phyloP scores from a whole-genome alignment of 2,888 invertebrate species.

The Deilephila porcellus region DNA sequence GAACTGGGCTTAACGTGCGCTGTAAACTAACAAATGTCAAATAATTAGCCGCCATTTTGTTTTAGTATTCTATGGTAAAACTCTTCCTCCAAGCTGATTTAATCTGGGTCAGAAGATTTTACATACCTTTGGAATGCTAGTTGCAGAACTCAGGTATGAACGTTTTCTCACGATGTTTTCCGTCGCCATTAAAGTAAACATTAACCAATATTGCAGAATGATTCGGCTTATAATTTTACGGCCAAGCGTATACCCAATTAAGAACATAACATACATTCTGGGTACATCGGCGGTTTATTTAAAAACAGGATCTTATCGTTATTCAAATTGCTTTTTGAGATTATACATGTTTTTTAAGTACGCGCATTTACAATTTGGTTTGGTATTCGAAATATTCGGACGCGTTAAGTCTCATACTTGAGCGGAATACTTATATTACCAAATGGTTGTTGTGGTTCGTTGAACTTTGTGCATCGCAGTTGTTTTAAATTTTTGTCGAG shows the following conservation, averaged over 20 bases:
- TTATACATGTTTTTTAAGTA: slow-evolving; percentile 11
- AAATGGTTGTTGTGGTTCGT: slow-evolving; percentile 46
- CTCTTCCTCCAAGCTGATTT: too few relatives aligned
- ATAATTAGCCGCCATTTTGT: slow-evolving; percentile 27
- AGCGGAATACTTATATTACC: slow-evolving; percentile 47
- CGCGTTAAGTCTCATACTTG: slow-evolving; percentile 43
- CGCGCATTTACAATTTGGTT: slow-evolving; percentile 43
- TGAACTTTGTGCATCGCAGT: slow-evolving; percentile 45
- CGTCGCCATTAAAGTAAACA: too few relatives aligned
- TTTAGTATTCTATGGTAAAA: too few relatives aligned
- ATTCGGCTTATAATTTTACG: too few relatives aligned
- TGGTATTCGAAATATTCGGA: slow-evolving; percentile 53
- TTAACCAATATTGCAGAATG: too few relatives aligned
- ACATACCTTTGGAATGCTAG: too few relatives aligned
- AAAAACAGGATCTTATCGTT: slow-evolving; percentile 21
- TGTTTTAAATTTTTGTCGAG: slow-evolving; percentile 39
- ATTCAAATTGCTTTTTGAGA: slow-evolving; percentile 21
- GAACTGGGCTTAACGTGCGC: slow-evolving; percentile 9
- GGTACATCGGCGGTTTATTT: neutral
- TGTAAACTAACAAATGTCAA: slow-evolving; percentile 25
- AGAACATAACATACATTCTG: neutral
- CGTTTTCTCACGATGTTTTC: too few relatives aligned
- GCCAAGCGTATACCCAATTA: neutral
- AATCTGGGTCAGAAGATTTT: too few relatives aligned
- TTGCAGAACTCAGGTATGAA: too few relatives aligned